These are phyloP conservation scores for Teleopsis dalmanni DNA, from an alignment of 1,140 invertebrate species.

Conservation along the genomic window DNA sequence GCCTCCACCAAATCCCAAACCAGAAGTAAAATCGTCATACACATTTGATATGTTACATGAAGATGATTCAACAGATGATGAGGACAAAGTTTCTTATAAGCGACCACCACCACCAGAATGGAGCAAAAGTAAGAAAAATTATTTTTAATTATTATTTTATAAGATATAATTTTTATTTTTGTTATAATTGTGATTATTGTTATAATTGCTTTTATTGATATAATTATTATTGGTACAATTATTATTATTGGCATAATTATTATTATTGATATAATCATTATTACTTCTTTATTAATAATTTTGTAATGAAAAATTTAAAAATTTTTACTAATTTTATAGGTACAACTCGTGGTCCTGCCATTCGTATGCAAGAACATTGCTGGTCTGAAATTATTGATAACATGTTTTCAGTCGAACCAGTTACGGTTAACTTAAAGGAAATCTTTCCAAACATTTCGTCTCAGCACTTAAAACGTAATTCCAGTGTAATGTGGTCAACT, in stretches of 20 bases:
- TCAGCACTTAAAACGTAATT: constrained; percentile 57
- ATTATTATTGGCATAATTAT: neutral
- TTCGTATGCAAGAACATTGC: constrained; percentile 28
- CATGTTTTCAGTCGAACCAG: constrained; percentile 56
- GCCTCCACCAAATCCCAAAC: constrained; percentile 27
- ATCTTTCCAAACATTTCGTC: constrained; percentile 60
- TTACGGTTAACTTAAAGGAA: constrained; percentile 56
- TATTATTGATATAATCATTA: neutral
- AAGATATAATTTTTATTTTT: constrained; percentile 2
- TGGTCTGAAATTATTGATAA: constrained; percentile 45
- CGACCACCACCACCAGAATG: constrained; percentile 48
- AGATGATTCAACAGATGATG: constrained; percentile 52
- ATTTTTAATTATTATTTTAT: constrained; percentile 5
- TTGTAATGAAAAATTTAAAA: no score
- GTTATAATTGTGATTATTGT: neutral
- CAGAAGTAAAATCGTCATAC: constrained; percentile 28
- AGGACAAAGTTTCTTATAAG: constrained; percentile 43
- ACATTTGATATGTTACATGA: constrained; percentile 47
- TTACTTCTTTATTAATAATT: constrained; percentile 9
- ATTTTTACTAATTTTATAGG: constrained; percentile 15
- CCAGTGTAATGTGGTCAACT: constrained; percentile 62
- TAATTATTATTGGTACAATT: constrained; percentile 8
- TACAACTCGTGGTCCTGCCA: constrained; percentile 24
- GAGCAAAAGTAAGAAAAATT: constrained; percentile 45
- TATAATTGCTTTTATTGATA: neutral